These are phyloP conservation scores for Epistrophe eligans DNA, from an alignment of 2,888 invertebrate genomes.

Conservation along the genomic window DNA sequence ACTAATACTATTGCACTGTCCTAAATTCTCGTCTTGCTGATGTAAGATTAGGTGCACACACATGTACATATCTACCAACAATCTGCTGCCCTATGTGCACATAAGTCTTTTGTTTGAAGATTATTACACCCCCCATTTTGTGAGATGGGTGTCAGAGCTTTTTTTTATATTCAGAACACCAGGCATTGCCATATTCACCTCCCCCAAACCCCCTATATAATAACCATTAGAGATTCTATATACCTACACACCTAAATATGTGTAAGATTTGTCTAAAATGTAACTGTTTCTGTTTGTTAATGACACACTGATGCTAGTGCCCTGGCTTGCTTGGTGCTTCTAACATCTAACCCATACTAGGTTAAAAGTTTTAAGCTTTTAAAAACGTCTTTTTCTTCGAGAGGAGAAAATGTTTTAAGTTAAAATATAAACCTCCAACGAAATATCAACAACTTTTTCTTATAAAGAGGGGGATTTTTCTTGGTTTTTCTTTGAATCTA, in stretches of 20 bases:
- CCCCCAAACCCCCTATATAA: not conserved
- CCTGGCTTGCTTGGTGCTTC: conserved; percentile 10
- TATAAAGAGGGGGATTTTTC: not conserved
- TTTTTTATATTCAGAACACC: conserved; percentile 23
- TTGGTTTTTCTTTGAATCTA: not conserved
- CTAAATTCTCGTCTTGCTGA: conserved; percentile 71
- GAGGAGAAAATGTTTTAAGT: conserved; percentile 18
- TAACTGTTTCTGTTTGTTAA: conserved; percentile 51
- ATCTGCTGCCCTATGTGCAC: conserved; percentile 45
- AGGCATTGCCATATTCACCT: conserved; percentile 3
- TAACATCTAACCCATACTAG: conserved; percentile 3
- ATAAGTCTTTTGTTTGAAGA: conserved; percentile 59
- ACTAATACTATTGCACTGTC: conserved; percentile 63
- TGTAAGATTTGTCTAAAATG: conserved; percentile 14
- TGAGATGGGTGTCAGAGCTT: conserved; percentile 48
- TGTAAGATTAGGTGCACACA: conserved; percentile 71
- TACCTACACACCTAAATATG: not conserved
- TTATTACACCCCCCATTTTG: conserved; percentile 67
- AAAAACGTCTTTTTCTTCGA: conserved; percentile 3
- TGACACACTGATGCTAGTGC: conserved; percentile 26
- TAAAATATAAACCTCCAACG: not conserved
- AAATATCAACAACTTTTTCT: not conserved
- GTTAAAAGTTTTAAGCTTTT: conserved; percentile 20
- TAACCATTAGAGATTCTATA: not conserved
- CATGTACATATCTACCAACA: conserved; percentile 15